These are phyloP conservation scores for Labeo catla DNA, from an alignment of 2,113 vertebrate species.

Conservation along the genomic window DNA sequence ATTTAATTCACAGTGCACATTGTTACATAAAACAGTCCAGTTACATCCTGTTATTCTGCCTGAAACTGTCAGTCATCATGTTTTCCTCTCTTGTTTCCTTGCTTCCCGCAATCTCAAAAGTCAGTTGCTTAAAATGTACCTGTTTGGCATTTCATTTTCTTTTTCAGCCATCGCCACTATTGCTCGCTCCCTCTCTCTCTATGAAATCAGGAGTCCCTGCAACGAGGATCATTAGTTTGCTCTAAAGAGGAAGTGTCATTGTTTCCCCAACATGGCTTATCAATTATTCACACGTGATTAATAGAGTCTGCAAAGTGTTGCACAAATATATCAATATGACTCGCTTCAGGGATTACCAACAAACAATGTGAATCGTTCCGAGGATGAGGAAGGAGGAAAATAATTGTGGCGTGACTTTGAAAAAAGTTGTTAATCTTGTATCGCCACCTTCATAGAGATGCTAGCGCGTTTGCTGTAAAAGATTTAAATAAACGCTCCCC, in stretches of 20 bases:
- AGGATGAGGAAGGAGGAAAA: constrained; percentile 2
- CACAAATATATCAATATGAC: constrained; percentile 48
- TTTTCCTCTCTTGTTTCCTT: neutral
- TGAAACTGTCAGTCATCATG: neutral
- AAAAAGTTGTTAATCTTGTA: constrained; percentile 22
- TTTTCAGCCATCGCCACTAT: neutral
- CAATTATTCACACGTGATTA: constrained; percentile 63
- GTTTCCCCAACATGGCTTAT: constrained; percentile 55
- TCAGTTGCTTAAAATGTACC: neutral
- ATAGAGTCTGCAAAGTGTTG: constrained; percentile 50
- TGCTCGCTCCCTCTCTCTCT: constrained; percentile 1
- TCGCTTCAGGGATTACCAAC: constrained; percentile 24
- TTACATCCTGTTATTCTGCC: neutral
- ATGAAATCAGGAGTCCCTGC: constrained; percentile 44
- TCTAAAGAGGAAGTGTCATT: constrained; percentile 55
- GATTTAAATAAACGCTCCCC: constrained; percentile 44
- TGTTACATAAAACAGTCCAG: neutral
- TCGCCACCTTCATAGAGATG: constrained; percentile 13
- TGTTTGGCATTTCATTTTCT: neutral
- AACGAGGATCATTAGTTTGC: constrained; percentile 52
- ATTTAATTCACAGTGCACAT: constrained; percentile 11
- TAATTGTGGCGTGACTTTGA: constrained; percentile 39
- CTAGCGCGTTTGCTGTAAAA: neutral
- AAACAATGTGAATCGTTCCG: constrained; percentile 43
- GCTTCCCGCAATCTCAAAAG: neutral